Conservation (phyloP, 2,888 invertebrate species). For the Spilarctia lutea region DNA sequence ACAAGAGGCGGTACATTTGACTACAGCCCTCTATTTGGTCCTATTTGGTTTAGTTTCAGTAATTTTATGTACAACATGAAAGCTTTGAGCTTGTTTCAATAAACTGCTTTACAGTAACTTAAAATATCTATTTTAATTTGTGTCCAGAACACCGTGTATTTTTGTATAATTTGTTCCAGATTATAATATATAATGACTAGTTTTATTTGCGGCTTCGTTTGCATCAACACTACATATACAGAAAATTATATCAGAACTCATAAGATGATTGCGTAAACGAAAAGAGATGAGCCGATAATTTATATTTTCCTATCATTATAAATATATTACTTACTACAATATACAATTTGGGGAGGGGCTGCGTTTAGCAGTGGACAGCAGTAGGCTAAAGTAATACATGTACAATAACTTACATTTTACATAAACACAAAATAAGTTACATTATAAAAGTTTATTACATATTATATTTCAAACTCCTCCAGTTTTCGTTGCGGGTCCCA, state of each 20-base stretch:
- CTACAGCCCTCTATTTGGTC: too few relatives aligned
- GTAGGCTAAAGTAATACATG: too few relatives aligned
- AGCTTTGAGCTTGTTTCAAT: not conserved
- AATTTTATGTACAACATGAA: not conserved
- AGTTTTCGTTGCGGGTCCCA: too few relatives aligned
- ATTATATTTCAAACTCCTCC: too few relatives aligned
- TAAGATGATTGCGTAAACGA: not conserved
- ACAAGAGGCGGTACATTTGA: not conserved
- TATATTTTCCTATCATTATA: not conserved
- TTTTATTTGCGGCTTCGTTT: not conserved
- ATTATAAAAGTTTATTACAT: too few relatives aligned
- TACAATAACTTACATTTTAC: too few relatives aligned
- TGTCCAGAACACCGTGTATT: not conserved
- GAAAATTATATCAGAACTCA: not conserved
- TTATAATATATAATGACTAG: not conserved
- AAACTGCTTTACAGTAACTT: too few relatives aligned
- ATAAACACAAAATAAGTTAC: too few relatives aligned
- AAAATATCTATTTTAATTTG: not conserved
- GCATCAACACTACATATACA: not conserved
- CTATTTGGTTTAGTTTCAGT: not conserved
- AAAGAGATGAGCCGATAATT: not conserved
- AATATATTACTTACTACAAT: too few relatives aligned
- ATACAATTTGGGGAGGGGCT: too few relatives aligned
- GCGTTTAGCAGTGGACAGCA: too few relatives aligned
- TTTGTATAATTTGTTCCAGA: not conserved